Conservation (phyloP, 2,888 invertebrate species). For the Cephus rjabovi region DNA sequence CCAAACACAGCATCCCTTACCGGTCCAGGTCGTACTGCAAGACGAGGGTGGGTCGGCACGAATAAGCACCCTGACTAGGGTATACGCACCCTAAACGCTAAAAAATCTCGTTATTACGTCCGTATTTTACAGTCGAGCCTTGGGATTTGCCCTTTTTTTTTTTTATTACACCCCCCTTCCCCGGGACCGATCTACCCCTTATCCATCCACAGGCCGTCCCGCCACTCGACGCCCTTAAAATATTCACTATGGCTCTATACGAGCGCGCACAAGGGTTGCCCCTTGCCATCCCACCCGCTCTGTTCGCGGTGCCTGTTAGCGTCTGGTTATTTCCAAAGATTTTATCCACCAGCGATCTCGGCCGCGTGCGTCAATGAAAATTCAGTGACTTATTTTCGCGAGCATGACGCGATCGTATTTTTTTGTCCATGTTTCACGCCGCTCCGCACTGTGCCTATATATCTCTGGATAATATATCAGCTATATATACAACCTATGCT, state of each 20-base stretch:
- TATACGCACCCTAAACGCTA: not conserved
- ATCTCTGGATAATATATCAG: no score
- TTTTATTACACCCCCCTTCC: not conserved
- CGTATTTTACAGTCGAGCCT: slow-evolving; percentile 9
- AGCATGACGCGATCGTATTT: not conserved
- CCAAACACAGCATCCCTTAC: not conserved
- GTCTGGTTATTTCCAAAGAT: slow-evolving; percentile 2
- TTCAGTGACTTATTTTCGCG: not conserved
- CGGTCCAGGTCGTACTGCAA: not conserved
- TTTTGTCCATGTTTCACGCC: no score
- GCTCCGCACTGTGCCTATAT: not conserved
- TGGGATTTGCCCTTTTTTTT: not conserved
- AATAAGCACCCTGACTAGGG: not conserved
- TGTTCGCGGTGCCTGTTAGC: not conserved
- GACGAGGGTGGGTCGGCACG: not conserved
- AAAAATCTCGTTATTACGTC: slow-evolving; percentile 5
- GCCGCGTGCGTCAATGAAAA: not conserved
- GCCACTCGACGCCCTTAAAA: not conserved
- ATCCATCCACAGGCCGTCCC: not conserved
- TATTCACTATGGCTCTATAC: not conserved
- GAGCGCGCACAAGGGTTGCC: not conserved
- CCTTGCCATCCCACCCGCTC: not conserved
- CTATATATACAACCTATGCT: no score
- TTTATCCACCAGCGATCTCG: not conserved
- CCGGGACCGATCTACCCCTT: not conserved